phyloP scores from a whole-genome alignment of 2,113 vertebrate genomes.

The Ardeotis arabs region DNA sequence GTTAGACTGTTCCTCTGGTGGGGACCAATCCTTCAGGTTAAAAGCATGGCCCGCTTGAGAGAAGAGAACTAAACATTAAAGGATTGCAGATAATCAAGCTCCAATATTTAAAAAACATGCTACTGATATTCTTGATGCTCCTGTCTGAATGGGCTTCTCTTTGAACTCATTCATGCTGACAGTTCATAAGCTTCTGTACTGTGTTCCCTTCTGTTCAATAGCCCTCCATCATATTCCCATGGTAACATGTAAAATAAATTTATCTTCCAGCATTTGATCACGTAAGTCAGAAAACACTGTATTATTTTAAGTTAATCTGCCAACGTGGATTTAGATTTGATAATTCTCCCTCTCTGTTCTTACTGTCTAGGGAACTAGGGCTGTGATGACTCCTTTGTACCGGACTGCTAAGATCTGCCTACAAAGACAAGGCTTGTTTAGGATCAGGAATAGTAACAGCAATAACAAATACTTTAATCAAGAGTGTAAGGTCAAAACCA shows the following conservation, averaged over 20 bases:
- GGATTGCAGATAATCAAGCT: neutral
- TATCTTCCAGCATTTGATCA: neutral
- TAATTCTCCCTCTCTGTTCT: neutral
- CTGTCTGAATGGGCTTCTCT: neutral
- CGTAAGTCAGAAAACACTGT: neutral
- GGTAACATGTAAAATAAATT: neutral
- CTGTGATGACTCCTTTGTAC: neutral
- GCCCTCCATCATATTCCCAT: neutral
- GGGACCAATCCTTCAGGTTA: neutral
- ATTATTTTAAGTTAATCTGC: neutral
- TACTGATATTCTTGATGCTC: neutral
- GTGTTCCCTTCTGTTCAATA: neutral
- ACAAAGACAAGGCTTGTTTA: neutral
- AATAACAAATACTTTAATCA: neutral
- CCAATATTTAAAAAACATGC: neutral
- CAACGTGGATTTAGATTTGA: neutral
- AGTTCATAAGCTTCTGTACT: neutral
- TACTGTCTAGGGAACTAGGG: neutral
- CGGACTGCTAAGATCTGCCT: neutral
- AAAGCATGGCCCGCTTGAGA: neutral
- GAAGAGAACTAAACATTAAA: constrained; percentile 1
- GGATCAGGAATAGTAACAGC: neutral
- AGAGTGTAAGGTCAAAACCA: neutral
- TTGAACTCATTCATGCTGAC: constrained; percentile 2
- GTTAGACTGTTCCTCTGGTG: neutral